Evolutionary conservation across 2,113 vertebrate species (phyloP), one percentile per base, ranked within the genome.

Genomic region (Syngnathus scovelli): DNA sequence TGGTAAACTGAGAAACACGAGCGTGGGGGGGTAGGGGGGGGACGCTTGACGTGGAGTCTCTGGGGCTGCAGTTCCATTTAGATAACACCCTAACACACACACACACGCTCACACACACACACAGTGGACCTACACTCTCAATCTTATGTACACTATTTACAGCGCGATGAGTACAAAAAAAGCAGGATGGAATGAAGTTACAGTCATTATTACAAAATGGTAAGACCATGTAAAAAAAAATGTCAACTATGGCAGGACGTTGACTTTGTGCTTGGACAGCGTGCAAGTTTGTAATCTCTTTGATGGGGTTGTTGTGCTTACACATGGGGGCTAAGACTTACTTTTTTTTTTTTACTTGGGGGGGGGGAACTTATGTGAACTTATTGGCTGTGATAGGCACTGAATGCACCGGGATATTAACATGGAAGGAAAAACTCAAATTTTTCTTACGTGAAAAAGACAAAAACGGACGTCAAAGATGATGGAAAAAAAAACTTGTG

Each of bases 111-210:
- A 12, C 41, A 43, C 41, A 43, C 41, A 43, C 78, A 71, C 59
- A 89, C 87, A 79, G 81, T 80, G 68, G 51, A 78, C 83, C 55
- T 87, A 83, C 76, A 79, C 80, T 86, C 75, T 88, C 79, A 78
- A 85, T 79, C 63, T 18, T 89, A 89, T 89, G 72, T 90, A 91
- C 87, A 90, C 48, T 91, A 91, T 92, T 90, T 92, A 92, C 90
- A 91, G 77, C 84, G 84, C 83, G 90, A 90, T 86, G 87, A 82
- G 83, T 87, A 87, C 78, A 87, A 89, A 88, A 86, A 76, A 76
- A 87, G 80, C 74, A 81, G 83, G 80, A 86, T 87, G 88, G 79
- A 90, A 91, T 88, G 83, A 75, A 85, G 78, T 76, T 83, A 82
- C 73, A 77, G 68, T 85, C 67, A 74, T 77, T 16, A 39, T 43